Evolutionary conservation across 2,888 invertebrate species (phyloP), one percentile per base, ranked within the genome.

Genomic region (Caenorhabditis sinica): DNA sequence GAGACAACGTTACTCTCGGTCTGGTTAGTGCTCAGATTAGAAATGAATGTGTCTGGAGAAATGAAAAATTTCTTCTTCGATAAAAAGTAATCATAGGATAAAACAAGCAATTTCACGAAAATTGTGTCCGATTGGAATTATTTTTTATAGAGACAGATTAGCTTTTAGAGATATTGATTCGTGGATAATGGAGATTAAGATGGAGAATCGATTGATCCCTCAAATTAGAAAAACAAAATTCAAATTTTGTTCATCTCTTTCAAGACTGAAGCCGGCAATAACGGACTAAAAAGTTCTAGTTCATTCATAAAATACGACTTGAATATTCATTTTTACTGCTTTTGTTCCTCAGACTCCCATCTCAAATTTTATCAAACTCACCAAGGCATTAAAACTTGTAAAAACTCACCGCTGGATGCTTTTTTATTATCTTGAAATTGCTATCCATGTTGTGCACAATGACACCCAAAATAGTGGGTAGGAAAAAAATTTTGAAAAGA

Each of bases 381-480:
- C 40, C 28, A 58, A 58, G 20, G 9, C 15, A 11, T 40, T 40
- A 6, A 40, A 36, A 36, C 20, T 36, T 36, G 28, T 53, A 63
- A 28, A 45, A 36, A 80, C 80, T 66, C 45, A 80, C 80, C 80
- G 65, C 56, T 3, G 72, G 72, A 60, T 80, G 80, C 25, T 80
- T 80, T 33, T 56, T 80, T 58, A 72, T 79, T 5, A 51, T 56
- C 13, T 28, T 43, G 45, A 20, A 30, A 51, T 53, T 63, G 36
- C 30, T 30, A 28, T 61, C 63, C 23, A 72, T 23, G 17, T 2
- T 60, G 43, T 25, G 2, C n/a, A 45, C 23, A 9, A 17, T 25
- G 30, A 45, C 65, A 65, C 45, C 61, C 43, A 36, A 60, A 72
- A 72, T 60, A 45, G 28, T 58, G 60, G 49, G 20, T 20, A 58